phyloP scores from a whole-genome alignment of 1,140 invertebrate species.

The Pomacea maculata region DNA sequence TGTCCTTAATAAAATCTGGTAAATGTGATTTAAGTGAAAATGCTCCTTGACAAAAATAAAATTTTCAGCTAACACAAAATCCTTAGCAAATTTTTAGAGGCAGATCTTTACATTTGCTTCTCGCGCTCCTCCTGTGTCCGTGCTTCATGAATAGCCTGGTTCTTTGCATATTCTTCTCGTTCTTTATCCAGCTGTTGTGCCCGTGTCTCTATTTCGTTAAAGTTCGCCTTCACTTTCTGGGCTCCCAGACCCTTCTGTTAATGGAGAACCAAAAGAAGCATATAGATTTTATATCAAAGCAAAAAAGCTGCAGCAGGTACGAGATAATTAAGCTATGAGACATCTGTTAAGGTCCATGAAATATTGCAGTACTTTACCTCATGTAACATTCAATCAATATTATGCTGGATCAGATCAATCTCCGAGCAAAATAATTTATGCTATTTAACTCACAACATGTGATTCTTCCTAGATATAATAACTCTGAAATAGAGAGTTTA shows the following conservation, averaged over 20 bases:
- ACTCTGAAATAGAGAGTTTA: background rate
- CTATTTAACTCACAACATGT: background rate
- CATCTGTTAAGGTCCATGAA: too few relatives aligned
- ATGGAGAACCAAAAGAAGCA: conserved; percentile 14
- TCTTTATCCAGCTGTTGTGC: conserved; percentile 73
- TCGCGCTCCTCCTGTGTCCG: conserved; percentile 70
- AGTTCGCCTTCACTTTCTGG: conserved; percentile 91
- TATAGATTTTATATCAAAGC: background rate
- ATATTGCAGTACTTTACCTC: too few relatives aligned
- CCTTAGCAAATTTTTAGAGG: too few relatives aligned
- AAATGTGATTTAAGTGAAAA: too few relatives aligned
- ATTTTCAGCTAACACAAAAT: too few relatives aligned
- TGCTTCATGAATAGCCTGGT: conserved; percentile 67
- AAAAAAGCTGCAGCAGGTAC: background rate
- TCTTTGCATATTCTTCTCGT: conserved; percentile 76
- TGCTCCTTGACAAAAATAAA: too few relatives aligned
- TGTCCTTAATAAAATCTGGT: too few relatives aligned
- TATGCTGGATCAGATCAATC: too few relatives aligned
- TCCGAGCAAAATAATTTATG: too few relatives aligned
- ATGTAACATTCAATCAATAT: too few relatives aligned
- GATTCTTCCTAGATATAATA: background rate
- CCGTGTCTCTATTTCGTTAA: conserved; percentile 93
- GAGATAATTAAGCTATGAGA: background rate
- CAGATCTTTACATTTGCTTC: conserved; percentile 65
- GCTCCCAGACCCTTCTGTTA: conserved; percentile 90